These are phyloP conservation scores for Crotalus helleri DNA, from an alignment of 2,113 vertebrate species.

Conservation along the genomic window DNA sequence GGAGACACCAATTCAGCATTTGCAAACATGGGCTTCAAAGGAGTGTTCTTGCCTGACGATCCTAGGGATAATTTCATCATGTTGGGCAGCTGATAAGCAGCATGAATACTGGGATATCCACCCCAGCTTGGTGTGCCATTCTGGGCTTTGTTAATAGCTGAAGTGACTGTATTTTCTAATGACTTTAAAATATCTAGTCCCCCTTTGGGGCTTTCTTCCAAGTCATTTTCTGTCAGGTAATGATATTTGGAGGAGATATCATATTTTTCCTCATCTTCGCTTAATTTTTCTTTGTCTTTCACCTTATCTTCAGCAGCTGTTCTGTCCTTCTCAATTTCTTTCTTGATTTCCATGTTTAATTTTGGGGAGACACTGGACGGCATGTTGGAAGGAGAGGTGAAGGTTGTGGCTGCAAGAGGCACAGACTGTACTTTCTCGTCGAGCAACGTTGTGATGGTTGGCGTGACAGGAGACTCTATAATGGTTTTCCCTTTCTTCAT, in stretches of 20 bases:
- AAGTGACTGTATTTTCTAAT: slow-evolving; percentile 96
- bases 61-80: slow-evolving; percentile 97
- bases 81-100: slow-evolving; percentile 96
- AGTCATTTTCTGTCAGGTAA: slow-evolving; percentile 94
- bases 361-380: slow-evolving; percentile 86
- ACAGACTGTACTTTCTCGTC: slow-evolving; percentile 97
- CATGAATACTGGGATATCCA: slow-evolving; percentile 97
- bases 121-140: slow-evolving; percentile 98
- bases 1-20: slow-evolving; percentile 84
- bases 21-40: slow-evolving; percentile 87
- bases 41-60: slow-evolving; percentile 82
- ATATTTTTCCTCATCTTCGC: slow-evolving; percentile 91
- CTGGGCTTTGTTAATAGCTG: slow-evolving; percentile 98
- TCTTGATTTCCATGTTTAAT: slow-evolving; percentile 86
- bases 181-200: slow-evolving; percentile 97
- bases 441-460: slow-evolving; percentile 67
- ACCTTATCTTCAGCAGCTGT: slow-evolving; percentile 76
- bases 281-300: slow-evolving; percentile 81
- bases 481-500: slow-evolving; percentile 98
- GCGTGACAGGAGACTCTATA: slow-evolving; percentile 79
- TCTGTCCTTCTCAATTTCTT: slow-evolving; percentile 89
- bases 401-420: slow-evolving; percentile 92
- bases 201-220: slow-evolving; percentile 94
- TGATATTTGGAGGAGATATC: slow-evolving; percentile 94
- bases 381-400: slow-evolving; percentile 86